Conservation (phyloP, 1,140 invertebrate genomes). For the Hypothenemus hampei region DNA sequence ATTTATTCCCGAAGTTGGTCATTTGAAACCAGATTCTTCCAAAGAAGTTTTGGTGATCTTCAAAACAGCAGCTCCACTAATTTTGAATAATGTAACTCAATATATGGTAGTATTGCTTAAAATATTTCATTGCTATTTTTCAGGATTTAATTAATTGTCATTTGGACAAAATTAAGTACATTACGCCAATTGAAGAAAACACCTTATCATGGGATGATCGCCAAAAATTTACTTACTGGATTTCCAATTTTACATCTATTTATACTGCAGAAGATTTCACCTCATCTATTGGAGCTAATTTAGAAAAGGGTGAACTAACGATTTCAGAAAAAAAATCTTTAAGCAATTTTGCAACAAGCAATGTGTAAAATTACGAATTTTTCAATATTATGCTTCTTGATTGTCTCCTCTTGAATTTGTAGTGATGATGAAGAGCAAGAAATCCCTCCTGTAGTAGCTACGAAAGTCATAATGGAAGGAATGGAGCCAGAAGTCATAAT, state of each 20-base stretch:
- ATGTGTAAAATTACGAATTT: too few relatives aligned
- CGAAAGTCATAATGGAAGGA: conserved; percentile 26
- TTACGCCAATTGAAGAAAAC: conserved; percentile 16
- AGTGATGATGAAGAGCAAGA: neutral
- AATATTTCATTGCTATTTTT: conserved; percentile 12
- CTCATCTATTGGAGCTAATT: too few relatives aligned
- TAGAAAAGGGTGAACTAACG: too few relatives aligned
- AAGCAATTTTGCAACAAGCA: neutral
- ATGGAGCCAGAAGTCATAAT: conserved; percentile 24
- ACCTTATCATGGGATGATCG: conserved; percentile 40
- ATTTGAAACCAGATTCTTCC: conserved; percentile 32
- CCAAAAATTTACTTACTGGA: conserved; percentile 35
- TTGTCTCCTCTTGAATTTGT: neutral
- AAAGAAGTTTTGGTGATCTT: conserved; percentile 39
- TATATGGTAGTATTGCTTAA: too few relatives aligned
- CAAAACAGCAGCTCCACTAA: conserved; percentile 27
- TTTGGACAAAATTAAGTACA: conserved; percentile 34
- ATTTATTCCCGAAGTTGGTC: conserved; percentile 37
- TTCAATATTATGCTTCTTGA: neutral
- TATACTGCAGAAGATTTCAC: too few relatives aligned
- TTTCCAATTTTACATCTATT: too few relatives aligned
- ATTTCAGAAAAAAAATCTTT: too few relatives aligned
- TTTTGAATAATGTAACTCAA: conserved; percentile 29
- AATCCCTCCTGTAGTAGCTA: neutral
- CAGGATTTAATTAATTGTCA: conserved; percentile 27